Evolutionary conservation across 1,140 invertebrate genomes (phyloP).

Genomic region (Brevipalpus yothersi): DNA sequence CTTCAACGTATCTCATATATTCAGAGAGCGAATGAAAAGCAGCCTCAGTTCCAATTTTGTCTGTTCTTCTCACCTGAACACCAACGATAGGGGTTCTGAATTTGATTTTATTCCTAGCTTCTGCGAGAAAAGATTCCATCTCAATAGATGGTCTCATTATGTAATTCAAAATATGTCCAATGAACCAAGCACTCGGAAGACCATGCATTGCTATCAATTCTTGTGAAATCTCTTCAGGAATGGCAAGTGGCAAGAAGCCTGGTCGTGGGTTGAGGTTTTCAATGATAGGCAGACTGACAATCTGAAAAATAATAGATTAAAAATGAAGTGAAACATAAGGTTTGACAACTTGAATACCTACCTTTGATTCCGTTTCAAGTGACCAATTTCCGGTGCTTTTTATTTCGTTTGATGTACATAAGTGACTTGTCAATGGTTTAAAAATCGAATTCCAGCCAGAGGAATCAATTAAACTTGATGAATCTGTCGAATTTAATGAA

Average conservation of each 20-base stretch:
- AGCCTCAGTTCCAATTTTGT: constrained; percentile 95
- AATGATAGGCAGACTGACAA: constrained; percentile 65
- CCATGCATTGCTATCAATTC: constrained; percentile 58
- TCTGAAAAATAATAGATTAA: constrained; percentile 8
- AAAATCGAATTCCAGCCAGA: constrained; percentile 96
- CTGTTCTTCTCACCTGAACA: constrained; percentile 78
- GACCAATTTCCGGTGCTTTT: too few species aligned
- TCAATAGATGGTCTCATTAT: constrained; percentile 49
- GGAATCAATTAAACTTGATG: too few species aligned
- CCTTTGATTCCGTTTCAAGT: too few species aligned
- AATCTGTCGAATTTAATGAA: constrained; percentile 11
- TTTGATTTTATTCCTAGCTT: constrained; percentile 44
- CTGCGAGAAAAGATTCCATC: constrained; percentile 43
- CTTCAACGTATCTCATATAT: constrained; percentile 80
- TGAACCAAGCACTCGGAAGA: constrained; percentile 90
- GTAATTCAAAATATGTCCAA: constrained; percentile 80
- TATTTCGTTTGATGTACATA: too few species aligned
- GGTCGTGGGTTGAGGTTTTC: constrained; percentile 68
- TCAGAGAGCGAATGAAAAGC: constrained; percentile 84
- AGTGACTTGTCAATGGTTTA: constrained; percentile 66
- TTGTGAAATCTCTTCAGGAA: constrained; percentile 65
- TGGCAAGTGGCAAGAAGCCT: constrained; percentile 63
- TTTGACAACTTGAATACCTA: too few species aligned
- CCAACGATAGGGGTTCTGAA: constrained; percentile 75
- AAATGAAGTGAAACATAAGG: constrained; percentile 15